A percentile compares a stretch with the other conserved stretches of the same genome.
phyloP scores from a whole-genome alignment of 2,888 invertebrate species.

The Microdon myrmicae region DNA sequence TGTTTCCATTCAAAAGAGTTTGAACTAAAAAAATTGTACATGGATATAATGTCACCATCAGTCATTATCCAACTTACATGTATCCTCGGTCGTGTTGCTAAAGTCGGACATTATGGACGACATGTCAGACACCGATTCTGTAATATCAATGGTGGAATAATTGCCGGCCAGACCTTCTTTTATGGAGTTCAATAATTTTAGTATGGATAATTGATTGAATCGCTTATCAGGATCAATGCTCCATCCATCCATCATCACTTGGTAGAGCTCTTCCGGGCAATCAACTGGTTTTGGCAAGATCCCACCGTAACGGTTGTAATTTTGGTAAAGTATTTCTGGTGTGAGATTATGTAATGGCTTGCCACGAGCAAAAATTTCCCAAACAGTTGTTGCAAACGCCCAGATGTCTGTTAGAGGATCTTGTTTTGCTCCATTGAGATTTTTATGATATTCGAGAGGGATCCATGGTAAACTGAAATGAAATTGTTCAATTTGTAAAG shows the following conservation, averaged over 20 bases:
- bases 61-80: constrained; percentile 22
- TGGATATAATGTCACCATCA: not conserved
- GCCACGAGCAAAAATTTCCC: constrained; percentile 91
- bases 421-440: constrained; percentile 73
- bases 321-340: constrained; percentile 54
- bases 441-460: constrained; percentile 82
- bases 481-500: not conserved
- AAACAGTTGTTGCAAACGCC: constrained; percentile 91
- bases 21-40: constrained; percentile 21
- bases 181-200: constrained; percentile 64
- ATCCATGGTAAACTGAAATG: constrained; percentile 84
- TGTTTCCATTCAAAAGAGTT: constrained; percentile 43
- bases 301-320: constrained; percentile 62
- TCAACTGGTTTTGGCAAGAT: constrained; percentile 76
- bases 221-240: constrained; percentile 75
- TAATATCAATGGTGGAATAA: constrained; percentile 46
- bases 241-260: constrained; percentile 85
- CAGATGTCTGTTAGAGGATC: constrained; percentile 85
- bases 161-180: constrained; percentile 54
- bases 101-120: constrained; percentile 43
- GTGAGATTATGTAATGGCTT: constrained; percentile 65
- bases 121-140: constrained; percentile 41
- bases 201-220: constrained; percentile 85
- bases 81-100: constrained; percentile 38
- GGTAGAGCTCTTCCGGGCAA: constrained; percentile 82